These are phyloP conservation scores for Scomber japonicus DNA, from an alignment of 2,113 vertebrate species.

Conservation along the genomic window DNA sequence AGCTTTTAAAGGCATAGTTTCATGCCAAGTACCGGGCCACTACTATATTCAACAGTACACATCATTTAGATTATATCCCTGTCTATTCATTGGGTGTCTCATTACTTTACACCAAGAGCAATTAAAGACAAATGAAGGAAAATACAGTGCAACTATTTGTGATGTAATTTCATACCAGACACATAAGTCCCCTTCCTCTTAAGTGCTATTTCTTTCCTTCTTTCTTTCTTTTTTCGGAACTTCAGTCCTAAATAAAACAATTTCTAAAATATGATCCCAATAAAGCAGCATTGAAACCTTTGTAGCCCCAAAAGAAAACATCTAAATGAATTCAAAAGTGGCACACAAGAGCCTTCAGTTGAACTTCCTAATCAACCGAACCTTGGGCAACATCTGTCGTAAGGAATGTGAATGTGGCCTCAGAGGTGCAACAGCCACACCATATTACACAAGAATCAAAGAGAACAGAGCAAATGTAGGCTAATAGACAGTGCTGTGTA, in stretches of 20 bases:
- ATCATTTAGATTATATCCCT: slow-evolving; percentile 16
- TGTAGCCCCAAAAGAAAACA: too few relatives aligned
- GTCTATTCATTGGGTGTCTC: slow-evolving; percentile 16
- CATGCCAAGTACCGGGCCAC: neutral
- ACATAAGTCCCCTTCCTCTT: neutral
- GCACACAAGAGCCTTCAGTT: neutral
- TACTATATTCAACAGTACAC: neutral
- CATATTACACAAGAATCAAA: slow-evolving; percentile 14
- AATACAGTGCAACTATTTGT: slow-evolving; percentile 1
- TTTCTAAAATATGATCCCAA: too few relatives aligned
- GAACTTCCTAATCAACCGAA: neutral
- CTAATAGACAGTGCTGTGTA: neutral
- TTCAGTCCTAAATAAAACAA: neutral
- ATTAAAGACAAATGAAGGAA: slow-evolving; percentile 23
- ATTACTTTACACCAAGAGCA: slow-evolving; percentile 16
- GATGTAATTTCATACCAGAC: neutral
- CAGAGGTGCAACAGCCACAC: neutral
- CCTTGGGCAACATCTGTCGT: neutral
- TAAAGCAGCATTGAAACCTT: neutral
- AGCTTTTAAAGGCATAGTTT: neutral
- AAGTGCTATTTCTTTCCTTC: neutral
- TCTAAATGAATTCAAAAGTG: neutral
- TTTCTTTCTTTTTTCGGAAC: neutral
- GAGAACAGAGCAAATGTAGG: neutral
- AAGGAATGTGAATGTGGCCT: slow-evolving; percentile 8